These are phyloP conservation scores for Ictalurus punctatus DNA, from an alignment of 2,113 vertebrate species.

Conservation along the genomic window DNA sequence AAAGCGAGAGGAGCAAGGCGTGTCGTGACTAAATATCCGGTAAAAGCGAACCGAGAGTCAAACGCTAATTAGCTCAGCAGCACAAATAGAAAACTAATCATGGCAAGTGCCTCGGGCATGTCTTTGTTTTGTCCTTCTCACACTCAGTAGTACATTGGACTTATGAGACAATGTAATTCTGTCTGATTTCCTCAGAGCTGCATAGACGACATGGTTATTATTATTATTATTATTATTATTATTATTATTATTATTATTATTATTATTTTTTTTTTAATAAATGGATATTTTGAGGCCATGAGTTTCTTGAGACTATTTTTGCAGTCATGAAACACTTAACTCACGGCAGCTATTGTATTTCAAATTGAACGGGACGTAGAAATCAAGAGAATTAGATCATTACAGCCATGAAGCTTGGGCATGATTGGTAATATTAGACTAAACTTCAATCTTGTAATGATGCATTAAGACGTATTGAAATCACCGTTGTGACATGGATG, in stretches of 20 bases:
- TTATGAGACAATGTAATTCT: slow-evolving; percentile 1
- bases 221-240: not conserved
- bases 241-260: not conserved
- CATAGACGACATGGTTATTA: not conserved
- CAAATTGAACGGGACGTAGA: not conserved
- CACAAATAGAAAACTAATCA: slow-evolving; percentile 52
- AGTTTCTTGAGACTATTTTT: not conserved
- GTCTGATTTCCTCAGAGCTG: not conserved
- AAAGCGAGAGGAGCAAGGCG: not conserved
- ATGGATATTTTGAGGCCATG: not conserved
- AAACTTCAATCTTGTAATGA: not conserved
- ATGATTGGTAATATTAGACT: not conserved
- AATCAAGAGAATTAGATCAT: not conserved
- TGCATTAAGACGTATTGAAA: not conserved
- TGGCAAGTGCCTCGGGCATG: slow-evolving; percentile 41
- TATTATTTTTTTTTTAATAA: not conserved
- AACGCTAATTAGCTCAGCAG: slow-evolving; percentile 56
- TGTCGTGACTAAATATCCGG: slow-evolving; percentile 39
- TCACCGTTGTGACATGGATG: not conserved
- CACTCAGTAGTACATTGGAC: slow-evolving; percentile 38
- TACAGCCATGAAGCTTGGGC: not conserved
- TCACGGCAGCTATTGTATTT: not conserved
- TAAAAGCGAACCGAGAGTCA: slow-evolving; percentile 30
- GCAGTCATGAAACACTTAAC: not conserved
- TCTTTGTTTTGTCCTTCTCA: slow-evolving; percentile 11